These are phyloP conservation scores for Lophochroa leadbeateri DNA, from an alignment of 2,113 vertebrate species.

Conservation along the genomic window DNA sequence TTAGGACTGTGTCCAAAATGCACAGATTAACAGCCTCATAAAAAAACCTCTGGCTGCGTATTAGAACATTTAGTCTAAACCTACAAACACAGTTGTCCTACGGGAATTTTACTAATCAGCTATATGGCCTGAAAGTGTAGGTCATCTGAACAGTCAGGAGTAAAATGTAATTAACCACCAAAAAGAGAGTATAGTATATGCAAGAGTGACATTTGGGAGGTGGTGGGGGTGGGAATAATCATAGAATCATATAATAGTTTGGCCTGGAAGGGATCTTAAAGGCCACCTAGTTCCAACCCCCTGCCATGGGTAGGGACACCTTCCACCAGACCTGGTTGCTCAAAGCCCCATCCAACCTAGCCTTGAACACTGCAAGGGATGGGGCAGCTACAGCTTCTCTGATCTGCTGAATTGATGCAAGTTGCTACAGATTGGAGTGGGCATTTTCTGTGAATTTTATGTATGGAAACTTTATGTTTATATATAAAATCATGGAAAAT, in stretches of 20 bases:
- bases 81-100: constrained; percentile 24
- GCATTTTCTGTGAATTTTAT: background rate
- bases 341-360: background rate
- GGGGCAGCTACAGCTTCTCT: background rate
- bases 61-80: constrained; percentile 62
- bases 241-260: background rate
- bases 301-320: background rate
- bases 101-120: constrained; percentile 1
- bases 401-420: background rate
- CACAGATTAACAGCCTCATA: constrained; percentile 54
- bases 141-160: constrained; percentile 29
- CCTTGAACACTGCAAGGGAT: background rate
- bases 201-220: background rate
- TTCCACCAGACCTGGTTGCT: background rate
- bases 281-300: background rate
- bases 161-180: background rate
- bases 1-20: constrained; percentile 39
- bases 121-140: constrained; percentile 28
- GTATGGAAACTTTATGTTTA: background rate
- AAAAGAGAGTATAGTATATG: background rate
- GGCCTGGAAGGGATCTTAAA: background rate
- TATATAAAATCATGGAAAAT: background rate
- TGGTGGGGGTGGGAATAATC: background rate
- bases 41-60: background rate
- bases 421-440: background rate